Base-by-base conservation (phyloP, 2,888 invertebrate species). In the Archips crataeganus region DNA sequence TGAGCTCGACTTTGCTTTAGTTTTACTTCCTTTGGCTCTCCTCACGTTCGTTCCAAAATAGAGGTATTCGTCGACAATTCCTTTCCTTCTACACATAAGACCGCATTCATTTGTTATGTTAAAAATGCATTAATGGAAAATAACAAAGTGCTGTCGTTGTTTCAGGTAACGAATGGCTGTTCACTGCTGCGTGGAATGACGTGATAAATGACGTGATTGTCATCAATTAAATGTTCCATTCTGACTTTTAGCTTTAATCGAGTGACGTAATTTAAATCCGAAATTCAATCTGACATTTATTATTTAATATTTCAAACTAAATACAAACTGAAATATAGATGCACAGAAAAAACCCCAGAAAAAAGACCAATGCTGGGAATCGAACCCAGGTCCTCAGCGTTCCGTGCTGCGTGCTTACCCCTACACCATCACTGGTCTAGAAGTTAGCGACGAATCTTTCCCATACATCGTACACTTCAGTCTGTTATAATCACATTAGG, bases 201-300 rank as follows among this genome's bases (percentile, higher is more conserved):
- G 63, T 68, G 68, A 64, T 69, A 73, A n/a, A n/a, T n/a, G n/a
- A n/a, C n/a, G n/a, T n/a, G n/a, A 73, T 68, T 63, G 73, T 59
- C 68, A 62, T 64, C 68, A 15, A 69, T 73, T 69, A 49, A 68
- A 69, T 15, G 68, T 9, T 9, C 32, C 59, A 36, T 64, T 64
- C 47, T 49, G 42, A 69, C 68, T 68, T 72, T 51, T 64, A 73
- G 59, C 72, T 47, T n/a, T 49, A 68, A 63, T 73, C 49, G 68
- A 32, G 59, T 73, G 73, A 15, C 39, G 23, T 59, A 34, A 42
- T 57, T 59, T 69, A 64, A 51, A 36, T 15, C 51, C 51, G 36
- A 36, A 51, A 65, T 15, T 32, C 47, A 32, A 47, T 63, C 63
- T 13, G 47, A 63, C 34, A 32, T 47, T 63, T 45, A 32, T 32